Conservation (phyloP, 2,113 vertebrate genomes). For the Hoplias malabaricus region DNA sequence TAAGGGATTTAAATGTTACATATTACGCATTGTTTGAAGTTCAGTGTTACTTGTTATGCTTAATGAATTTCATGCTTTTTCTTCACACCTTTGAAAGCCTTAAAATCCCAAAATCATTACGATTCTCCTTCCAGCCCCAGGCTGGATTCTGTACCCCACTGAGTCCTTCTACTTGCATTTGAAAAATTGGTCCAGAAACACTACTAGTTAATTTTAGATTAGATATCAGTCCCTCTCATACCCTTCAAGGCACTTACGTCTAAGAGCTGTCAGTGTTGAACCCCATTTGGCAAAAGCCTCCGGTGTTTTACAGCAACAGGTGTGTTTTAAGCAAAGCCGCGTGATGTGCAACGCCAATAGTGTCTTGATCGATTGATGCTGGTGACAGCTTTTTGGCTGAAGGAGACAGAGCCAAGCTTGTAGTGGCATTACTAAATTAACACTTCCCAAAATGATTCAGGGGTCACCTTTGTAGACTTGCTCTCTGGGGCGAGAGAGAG, state of each 20-base stretch:
- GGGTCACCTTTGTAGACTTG: constrained; percentile 44
- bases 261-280: background rate
- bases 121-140: too few relatives aligned
- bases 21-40: too few relatives aligned
- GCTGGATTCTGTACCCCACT: too few relatives aligned
- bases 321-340: constrained; percentile 11
- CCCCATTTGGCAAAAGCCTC: background rate
- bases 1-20: too few relatives aligned
- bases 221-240: background rate
- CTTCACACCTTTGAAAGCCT: too few relatives aligned
- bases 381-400: constrained; percentile 28
- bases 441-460: constrained; percentile 44
- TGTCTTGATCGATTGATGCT: constrained; percentile 21
- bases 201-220: too few relatives aligned
- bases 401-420: constrained; percentile 8
- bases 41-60: too few relatives aligned
- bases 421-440: constrained; percentile 49
- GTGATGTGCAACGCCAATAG: constrained; percentile 26
- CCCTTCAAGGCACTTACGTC: background rate
- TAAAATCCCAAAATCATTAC: too few relatives aligned
- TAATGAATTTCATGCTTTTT: too few relatives aligned
- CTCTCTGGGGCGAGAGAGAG: constrained; percentile 27
- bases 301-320: constrained; percentile 19
- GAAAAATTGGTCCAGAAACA: too few relatives aligned
- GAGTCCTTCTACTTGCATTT: too few relatives aligned